Conservation (phyloP, 2,113 vertebrate genomes). For the Crotalus tigris region DNA sequence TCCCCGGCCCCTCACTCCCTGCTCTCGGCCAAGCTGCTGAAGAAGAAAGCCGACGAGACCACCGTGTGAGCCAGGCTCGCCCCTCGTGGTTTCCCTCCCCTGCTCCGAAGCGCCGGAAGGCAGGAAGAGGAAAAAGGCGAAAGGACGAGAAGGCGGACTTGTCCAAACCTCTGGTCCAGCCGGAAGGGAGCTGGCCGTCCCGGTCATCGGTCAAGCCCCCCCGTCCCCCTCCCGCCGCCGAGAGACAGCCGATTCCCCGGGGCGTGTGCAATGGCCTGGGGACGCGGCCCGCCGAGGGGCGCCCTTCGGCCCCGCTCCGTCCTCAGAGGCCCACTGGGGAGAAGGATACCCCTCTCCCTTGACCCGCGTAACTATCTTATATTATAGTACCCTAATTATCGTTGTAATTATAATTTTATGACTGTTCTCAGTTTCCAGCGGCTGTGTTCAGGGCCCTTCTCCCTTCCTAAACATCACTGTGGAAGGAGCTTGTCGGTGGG, state of each 20-base stretch:
- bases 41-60: slow-evolving; percentile 84
- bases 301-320: slow-evolving; percentile 49
- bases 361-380: slow-evolving; percentile 45
- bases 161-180: background rate
- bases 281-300: background rate
- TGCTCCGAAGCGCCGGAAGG: background rate
- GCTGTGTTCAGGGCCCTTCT: slow-evolving; percentile 39
- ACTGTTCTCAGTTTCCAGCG: background rate
- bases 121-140: background rate
- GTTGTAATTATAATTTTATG: slow-evolving; percentile 10
- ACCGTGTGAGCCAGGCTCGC: slow-evolving; percentile 75
- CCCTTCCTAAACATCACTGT: background rate
- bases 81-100: too few relatives aligned
- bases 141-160: slow-evolving; percentile 3
- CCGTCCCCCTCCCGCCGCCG: background rate
- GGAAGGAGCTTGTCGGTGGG: too few relatives aligned
- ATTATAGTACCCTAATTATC: slow-evolving; percentile 59
- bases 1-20: slow-evolving; percentile 80
- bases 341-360: slow-evolving; percentile 31
- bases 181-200: background rate
- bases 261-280: background rate
- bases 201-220: background rate
- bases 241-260: background rate
- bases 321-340: slow-evolving; percentile 29
- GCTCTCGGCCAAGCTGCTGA: slow-evolving; percentile 80